These are phyloP conservation scores for Oryzias curvinotus DNA, from an alignment of 2,113 vertebrate genomes.

Conservation along the genomic window DNA sequence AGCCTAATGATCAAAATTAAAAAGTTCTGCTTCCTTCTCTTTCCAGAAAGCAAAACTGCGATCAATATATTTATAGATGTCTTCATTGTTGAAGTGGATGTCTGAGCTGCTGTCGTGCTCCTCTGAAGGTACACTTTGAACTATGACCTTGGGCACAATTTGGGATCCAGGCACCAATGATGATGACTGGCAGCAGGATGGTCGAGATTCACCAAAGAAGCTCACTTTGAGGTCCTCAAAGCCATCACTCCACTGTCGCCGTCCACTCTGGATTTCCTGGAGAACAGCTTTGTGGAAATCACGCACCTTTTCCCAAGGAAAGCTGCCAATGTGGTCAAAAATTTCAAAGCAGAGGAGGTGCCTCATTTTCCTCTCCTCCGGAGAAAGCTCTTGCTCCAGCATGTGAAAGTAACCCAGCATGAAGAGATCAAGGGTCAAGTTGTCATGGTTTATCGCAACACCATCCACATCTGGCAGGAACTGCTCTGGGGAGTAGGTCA, in stretches of 20 bases:
- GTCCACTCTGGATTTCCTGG: conserved; percentile 84
- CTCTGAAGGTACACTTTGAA: conserved; percentile 35
- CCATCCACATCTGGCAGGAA: conserved; percentile 83
- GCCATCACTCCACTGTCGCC: conserved; percentile 83
- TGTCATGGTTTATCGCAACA: conserved; percentile 72
- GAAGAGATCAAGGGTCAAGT: conserved; percentile 89
- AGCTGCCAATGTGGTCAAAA: conserved; percentile 87
- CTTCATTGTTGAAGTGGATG: conserved; percentile 76
- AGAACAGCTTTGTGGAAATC: conserved; percentile 89
- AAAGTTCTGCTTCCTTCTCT: conserved; percentile 93
- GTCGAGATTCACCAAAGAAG: conserved; percentile 78
- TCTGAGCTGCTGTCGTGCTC: conserved; percentile 41
- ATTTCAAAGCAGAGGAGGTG: conserved; percentile 96
- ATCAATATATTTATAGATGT: conserved; percentile 90
- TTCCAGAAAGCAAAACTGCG: conserved; percentile 98
- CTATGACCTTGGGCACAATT: conserved; percentile 42
- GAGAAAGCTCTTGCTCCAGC: conserved; percentile 85
- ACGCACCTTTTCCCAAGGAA: conserved; percentile 83
- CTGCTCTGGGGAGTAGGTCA: conserved; percentile 85
- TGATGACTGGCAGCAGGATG: conserved; percentile 8
- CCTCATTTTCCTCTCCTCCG: conserved; percentile 86
- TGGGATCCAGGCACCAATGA: conserved; percentile 5
- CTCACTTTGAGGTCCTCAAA: conserved; percentile 89
- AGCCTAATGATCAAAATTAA: conserved; percentile 74
- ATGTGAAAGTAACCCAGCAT: conserved; percentile 97